Evolutionary conservation across 37 sponge, comb jelly and placozoan genomes (phyloP).

Genomic region (Spongia lamella): DNA sequence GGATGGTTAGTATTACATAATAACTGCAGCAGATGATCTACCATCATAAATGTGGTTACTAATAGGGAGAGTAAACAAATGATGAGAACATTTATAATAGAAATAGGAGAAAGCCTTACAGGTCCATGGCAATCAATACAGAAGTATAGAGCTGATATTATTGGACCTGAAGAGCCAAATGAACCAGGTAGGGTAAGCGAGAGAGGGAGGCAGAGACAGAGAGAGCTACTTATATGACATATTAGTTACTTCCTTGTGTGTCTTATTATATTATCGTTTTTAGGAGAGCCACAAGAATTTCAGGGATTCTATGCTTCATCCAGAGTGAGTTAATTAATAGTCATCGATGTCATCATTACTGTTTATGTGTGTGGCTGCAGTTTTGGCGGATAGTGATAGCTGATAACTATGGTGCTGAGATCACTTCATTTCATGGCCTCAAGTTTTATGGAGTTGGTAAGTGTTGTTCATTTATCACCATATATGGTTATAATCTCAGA

Average conservation of each 20-base stretch:
- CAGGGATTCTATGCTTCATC: conserved; percentile 75
- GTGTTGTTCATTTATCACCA: too few species aligned
- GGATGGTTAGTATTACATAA: conserved; percentile 56
- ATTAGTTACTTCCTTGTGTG: too few species aligned
- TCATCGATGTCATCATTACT: neutral
- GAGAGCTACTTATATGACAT: too few species aligned
- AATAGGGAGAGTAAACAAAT: conserved; percentile 66
- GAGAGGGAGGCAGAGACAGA: neutral
- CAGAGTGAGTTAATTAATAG: conserved; percentile 41
- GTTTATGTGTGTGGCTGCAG: conserved; percentile 34
- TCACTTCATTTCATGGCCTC: conserved; percentile 53
- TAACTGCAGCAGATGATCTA: too few species aligned
- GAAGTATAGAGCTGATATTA: conserved; percentile 61
- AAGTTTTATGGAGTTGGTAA: conserved; percentile 88
- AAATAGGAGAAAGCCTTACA: conserved; percentile 55
- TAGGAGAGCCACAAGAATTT: conserved; percentile 68
- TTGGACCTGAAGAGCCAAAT: conserved; percentile 56
- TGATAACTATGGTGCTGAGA: conserved; percentile 73
- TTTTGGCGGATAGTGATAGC: conserved; percentile 66
- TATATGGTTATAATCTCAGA: too few species aligned
- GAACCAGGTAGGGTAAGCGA: conserved; percentile 24
- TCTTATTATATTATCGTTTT: neutral
- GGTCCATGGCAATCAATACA: conserved; percentile 80
- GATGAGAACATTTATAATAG: conserved; percentile 63
- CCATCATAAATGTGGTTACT: too few species aligned